A percentile compares a stretch with the other conserved stretches of the same genome.
phyloP scores from a whole-genome alignment of 53 echinoderm and acorn worm species.

The Pentamera pediparva region DNA sequence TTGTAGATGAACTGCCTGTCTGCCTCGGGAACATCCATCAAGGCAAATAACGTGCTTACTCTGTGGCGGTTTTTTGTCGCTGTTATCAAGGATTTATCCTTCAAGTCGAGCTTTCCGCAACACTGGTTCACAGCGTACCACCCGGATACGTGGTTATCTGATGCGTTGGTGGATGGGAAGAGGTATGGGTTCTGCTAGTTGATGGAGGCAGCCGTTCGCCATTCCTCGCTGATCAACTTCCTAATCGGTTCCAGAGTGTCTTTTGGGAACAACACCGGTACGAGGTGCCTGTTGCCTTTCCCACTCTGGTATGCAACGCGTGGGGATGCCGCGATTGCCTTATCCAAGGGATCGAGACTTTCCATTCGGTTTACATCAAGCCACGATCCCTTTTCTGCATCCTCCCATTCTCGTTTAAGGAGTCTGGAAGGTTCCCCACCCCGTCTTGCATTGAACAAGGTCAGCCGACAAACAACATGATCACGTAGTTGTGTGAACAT shows the following conservation, averaged over 20 bases:
- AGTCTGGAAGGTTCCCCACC: slow-evolving; percentile 20
- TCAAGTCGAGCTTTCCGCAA: slow-evolving; percentile 28
- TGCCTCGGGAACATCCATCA: slow-evolving; percentile 49
- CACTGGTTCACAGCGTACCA: slow-evolving; percentile 51
- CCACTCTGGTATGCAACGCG: slow-evolving; percentile 49
- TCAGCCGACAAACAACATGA: slow-evolving; percentile 35
- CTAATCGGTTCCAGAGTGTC: slow-evolving; percentile 41
- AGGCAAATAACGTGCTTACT: slow-evolving; percentile 43
- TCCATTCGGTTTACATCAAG: background rate
- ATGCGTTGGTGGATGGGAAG: slow-evolving; percentile 36
- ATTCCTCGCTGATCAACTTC: slow-evolving; percentile 7
- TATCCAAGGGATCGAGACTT: background rate
- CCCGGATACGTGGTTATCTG: slow-evolving; percentile 49
- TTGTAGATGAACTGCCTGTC: slow-evolving; percentile 51
- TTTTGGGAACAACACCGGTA: slow-evolving; percentile 34
- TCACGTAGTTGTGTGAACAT: slow-evolving; percentile 34
- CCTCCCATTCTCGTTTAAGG: background rate
- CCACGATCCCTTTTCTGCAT: background rate
- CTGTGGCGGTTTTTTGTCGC: slow-evolving; percentile 60
- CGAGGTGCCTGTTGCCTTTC: slow-evolving; percentile 43
- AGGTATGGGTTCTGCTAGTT: slow-evolving; percentile 33
- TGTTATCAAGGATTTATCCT: slow-evolving; percentile 19
- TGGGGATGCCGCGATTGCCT: background rate
- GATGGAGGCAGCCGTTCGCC: slow-evolving; percentile 20
- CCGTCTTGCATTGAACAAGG: slow-evolving; percentile 56